A percentile compares a stretch with the other conserved stretches of the same genome.
Evolutionary conservation across 2,888 invertebrate species (phyloP).

Genomic region (Microdon myrmicae): DNA sequence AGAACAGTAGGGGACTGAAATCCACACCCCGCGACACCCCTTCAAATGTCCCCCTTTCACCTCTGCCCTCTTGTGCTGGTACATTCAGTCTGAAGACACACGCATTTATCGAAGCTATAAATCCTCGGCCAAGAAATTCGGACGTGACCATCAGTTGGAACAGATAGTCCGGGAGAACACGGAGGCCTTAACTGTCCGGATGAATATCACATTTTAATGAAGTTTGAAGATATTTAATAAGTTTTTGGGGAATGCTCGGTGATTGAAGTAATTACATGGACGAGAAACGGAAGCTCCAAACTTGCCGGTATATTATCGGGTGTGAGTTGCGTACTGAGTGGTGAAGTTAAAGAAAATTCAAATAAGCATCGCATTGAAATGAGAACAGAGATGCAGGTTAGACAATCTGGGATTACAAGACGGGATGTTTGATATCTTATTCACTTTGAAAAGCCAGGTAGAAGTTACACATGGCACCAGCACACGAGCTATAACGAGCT

Average conservation of each 20-base stretch:
- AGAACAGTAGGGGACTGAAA: slow-evolving; percentile 29
- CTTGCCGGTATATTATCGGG: no score
- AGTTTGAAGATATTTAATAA: slow-evolving; percentile 23
- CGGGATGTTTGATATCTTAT: no score
- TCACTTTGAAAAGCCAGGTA: no score
- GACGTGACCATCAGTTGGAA: slow-evolving; percentile 36
- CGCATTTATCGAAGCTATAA: slow-evolving; percentile 45
- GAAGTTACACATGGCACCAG: no score
- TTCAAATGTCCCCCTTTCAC: slow-evolving; percentile 15
- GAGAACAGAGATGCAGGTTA: no score
- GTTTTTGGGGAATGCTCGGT: slow-evolving; percentile 23
- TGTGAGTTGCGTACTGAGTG: no score
- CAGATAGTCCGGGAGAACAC: background rate
- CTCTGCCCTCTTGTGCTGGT: background rate
- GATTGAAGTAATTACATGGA: slow-evolving; percentile 30
- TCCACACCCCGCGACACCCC: slow-evolving; percentile 9
- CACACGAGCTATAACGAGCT: no score
- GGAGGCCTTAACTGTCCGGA: slow-evolving; percentile 24
- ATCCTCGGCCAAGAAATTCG: slow-evolving; percentile 43
- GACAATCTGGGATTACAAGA: no score
- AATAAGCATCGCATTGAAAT: no score
- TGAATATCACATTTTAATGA: slow-evolving; percentile 45
- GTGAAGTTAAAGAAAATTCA: no score
- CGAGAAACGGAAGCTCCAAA: slow-evolving; percentile 24
- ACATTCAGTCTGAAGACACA: slow-evolving; percentile 25